These are phyloP conservation scores for Andrena minutula DNA, from an alignment of 2,888 invertebrate genomes.

Conservation along the genomic window DNA sequence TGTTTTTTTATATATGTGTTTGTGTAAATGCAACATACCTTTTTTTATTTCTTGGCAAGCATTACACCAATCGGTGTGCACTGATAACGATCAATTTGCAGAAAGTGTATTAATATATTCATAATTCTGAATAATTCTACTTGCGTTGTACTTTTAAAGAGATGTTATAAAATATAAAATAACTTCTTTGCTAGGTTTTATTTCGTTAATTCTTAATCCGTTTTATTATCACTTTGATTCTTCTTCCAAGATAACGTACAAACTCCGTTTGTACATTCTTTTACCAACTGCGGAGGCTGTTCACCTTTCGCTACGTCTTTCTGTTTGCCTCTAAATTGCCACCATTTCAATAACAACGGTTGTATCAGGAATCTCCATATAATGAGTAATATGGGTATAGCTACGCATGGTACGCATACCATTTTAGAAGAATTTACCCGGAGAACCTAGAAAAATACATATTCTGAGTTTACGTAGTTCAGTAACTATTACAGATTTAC, in stretches of 20 bases:
- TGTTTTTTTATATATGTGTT: not conserved
- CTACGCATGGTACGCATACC: conserved; percentile 95
- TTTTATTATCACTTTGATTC: conserved; percentile 56
- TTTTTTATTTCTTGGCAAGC: conserved; percentile 1
- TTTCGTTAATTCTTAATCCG: conserved; percentile 22
- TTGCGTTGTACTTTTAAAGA: not conserved
- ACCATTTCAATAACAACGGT: conserved; percentile 92
- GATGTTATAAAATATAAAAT: not conserved
- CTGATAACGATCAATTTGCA: not conserved
- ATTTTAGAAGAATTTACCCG: conserved; percentile 82
- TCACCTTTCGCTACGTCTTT: conserved; percentile 84
- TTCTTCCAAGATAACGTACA: conserved; percentile 81
- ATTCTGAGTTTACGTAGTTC: not conserved
- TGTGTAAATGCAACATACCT: not conserved
- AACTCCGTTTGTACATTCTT: conserved; percentile 82
- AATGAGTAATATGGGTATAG: conserved; percentile 92
- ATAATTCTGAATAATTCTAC: not conserved
- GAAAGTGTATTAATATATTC: not conserved
- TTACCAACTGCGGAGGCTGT: conserved; percentile 75
- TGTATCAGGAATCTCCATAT: conserved; percentile 95
- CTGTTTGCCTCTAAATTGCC: conserved; percentile 92
- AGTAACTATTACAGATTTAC: not conserved
- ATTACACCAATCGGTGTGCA: not conserved
- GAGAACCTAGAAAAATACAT: conserved; percentile 42
- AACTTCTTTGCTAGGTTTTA: not conserved